Conservation (phyloP, 2,113 vertebrate species). For the Mungos mungo region DNA sequence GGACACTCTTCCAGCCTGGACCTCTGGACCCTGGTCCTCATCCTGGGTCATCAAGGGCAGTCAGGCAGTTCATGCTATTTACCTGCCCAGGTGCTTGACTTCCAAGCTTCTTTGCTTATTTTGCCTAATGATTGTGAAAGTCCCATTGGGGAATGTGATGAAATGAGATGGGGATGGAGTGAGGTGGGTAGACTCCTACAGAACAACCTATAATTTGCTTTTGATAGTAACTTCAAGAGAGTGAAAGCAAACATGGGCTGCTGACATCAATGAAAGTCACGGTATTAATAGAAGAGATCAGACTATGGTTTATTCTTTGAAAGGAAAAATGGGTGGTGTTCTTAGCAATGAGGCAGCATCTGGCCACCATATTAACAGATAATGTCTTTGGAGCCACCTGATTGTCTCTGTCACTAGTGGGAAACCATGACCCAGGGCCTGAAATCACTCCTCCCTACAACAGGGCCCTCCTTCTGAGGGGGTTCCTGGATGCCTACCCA, state of each 20-base stretch:
- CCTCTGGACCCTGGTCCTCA: no score
- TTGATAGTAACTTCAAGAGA: constrained; percentile 43
- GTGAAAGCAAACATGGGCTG: not conserved
- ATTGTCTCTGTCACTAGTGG: not conserved
- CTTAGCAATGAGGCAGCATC: not conserved
- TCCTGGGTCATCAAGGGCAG: no score
- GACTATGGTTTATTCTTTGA: not conserved
- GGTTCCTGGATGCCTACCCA: not conserved
- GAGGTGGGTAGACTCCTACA: not conserved
- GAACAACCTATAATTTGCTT: constrained; percentile 32
- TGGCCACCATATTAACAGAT: no score
- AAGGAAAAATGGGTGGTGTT: not conserved
- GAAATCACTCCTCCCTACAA: not conserved
- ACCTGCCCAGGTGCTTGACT: not conserved
- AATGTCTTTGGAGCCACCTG: not conserved
- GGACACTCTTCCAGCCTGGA: not conserved
- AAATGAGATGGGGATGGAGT: not conserved
- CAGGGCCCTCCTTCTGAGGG: not conserved
- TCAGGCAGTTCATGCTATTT: not conserved
- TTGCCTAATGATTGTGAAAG: constrained; percentile 59
- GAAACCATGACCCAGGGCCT: not conserved
- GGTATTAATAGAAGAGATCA: not conserved
- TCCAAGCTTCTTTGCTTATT: not conserved
- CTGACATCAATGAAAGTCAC: not conserved
- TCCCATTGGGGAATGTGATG: not conserved